These are phyloP conservation scores for Drosophila orosa DNA, from an alignment of 1,140 invertebrate species.

Conservation along the genomic window DNA sequence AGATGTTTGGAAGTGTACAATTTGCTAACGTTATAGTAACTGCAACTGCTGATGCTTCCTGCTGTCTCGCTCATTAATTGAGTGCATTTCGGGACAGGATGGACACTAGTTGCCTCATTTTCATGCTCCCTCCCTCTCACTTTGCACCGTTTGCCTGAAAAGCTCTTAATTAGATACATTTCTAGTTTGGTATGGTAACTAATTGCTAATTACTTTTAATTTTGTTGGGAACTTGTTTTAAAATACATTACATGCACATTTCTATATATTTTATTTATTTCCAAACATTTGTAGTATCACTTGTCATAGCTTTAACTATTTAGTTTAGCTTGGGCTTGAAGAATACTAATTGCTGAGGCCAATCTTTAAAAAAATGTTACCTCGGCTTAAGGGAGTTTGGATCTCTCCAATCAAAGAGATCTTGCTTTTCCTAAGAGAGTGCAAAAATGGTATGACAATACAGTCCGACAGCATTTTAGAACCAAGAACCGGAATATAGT, in stretches of 20 bases:
- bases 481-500: too few relatives aligned
- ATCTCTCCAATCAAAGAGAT: neutral
- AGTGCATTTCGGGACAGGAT: constrained; percentile 5
- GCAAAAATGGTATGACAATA: too few relatives aligned
- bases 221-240: neutral
- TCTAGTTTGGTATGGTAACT: neutral
- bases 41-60: constrained; percentile 3
- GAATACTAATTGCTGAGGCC: neutral
- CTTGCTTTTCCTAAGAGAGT: too few relatives aligned
- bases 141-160: neutral
- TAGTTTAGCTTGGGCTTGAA: too few relatives aligned
- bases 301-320: neutral
- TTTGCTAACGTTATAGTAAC: constrained; percentile 6
- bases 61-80: constrained; percentile 17
- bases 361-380: too few relatives aligned
- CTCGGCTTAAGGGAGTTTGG: neutral
- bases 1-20: neutral
- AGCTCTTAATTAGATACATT: neutral
- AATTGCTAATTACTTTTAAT: neutral
- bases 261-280: neutral
- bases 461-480: too few relatives aligned
- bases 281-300: neutral
- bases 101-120: constrained; percentile 22
- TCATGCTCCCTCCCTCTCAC: neutral
- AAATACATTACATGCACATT: too few relatives aligned